Percentiles rank a stretch among this genome's conserved stretches.
These are phyloP conservation scores for Fregetta grallaria DNA, from an alignment of 2,113 vertebrate genomes.

Conservation along the genomic window DNA sequence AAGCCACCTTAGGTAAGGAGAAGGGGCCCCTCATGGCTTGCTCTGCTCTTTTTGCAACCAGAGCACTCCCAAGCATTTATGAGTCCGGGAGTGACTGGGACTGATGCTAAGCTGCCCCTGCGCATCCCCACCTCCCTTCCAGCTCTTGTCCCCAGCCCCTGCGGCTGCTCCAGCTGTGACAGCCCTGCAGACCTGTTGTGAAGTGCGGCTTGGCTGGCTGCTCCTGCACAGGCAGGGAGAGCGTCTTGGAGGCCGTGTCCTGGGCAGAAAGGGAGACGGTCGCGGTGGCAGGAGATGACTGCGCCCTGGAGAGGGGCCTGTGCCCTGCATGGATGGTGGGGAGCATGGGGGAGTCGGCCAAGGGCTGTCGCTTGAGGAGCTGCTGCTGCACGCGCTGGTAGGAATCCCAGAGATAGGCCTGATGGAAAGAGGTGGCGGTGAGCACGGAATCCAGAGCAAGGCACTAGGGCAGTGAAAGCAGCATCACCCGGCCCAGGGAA, in stretches of 20 bases:
- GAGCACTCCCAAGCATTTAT: too few relatives aligned
- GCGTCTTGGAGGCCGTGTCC: constrained; percentile 65
- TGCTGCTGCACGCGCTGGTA: constrained; percentile 77
- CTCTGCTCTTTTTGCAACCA: not conserved
- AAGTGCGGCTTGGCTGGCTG: constrained; percentile 77
- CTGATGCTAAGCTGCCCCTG: rapidly evolving
- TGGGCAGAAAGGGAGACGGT: constrained; percentile 75
- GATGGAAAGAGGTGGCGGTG: not conserved
- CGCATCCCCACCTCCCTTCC: not conserved
- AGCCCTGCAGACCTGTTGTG: constrained; percentile 79
- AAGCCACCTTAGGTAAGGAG: not conserved
- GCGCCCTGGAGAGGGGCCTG: constrained; percentile 83
- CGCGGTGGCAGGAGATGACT: constrained; percentile 87
- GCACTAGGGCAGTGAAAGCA: rapidly evolving
- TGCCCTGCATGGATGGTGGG: constrained; percentile 75
- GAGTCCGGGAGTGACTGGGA: rapidly evolving
- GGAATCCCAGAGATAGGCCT: constrained; percentile 89
- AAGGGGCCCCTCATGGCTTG: rapidly evolving
- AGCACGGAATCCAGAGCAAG: rapidly evolving
- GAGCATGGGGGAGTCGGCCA: constrained; percentile 69
- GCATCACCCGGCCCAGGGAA: not conserved
- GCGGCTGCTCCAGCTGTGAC: not conserved
- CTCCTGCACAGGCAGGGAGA: constrained; percentile 73
- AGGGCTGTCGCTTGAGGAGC: constrained; percentile 65
- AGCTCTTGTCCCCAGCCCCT: not conserved